Percentiles rank a stretch among this genome's conserved stretches.
phyloP scores from a whole-genome alignment of 2,888 invertebrate species.

The Gisinianus flammeolus region DNA sequence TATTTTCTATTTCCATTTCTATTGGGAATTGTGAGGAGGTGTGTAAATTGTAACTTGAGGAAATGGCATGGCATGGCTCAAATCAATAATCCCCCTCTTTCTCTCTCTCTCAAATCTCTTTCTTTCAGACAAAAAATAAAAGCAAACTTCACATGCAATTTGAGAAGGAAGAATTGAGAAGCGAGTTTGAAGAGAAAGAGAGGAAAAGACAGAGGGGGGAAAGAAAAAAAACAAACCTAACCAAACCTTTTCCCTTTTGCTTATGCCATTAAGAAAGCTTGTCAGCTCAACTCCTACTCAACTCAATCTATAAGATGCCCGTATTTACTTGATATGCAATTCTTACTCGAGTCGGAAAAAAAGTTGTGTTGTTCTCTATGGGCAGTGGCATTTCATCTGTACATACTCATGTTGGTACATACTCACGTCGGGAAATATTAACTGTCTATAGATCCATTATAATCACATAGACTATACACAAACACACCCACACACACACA shows the following conservation, averaged over 20 bases:
- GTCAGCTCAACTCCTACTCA: background rate
- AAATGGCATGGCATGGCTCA: background rate
- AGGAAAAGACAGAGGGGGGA: too few relatives aligned
- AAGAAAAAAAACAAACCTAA: background rate
- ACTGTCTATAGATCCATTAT: too few relatives aligned
- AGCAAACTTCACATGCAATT: background rate
- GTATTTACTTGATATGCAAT: too few relatives aligned
- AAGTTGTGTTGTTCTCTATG: too few relatives aligned
- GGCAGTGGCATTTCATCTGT: background rate
- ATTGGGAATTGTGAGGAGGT: background rate
- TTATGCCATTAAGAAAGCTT: background rate
- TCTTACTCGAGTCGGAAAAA: too few relatives aligned
- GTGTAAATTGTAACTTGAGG: background rate
- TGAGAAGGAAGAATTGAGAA: background rate
- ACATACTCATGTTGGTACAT: background rate
- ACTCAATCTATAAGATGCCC: too few relatives aligned
- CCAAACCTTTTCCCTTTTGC: background rate
- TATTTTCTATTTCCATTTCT: background rate
- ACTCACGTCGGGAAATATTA: background rate
- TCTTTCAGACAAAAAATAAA: background rate
- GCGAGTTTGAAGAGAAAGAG: background rate
- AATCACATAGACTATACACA: background rate
- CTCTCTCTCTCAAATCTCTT: background rate
- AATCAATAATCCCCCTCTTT: background rate
- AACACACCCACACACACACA: background rate